A percentile compares a stretch with the other conserved stretches of the same genome.
phyloP scores from a whole-genome alignment of 2,888 invertebrate genomes.

The Yponomeuta malinellus region DNA sequence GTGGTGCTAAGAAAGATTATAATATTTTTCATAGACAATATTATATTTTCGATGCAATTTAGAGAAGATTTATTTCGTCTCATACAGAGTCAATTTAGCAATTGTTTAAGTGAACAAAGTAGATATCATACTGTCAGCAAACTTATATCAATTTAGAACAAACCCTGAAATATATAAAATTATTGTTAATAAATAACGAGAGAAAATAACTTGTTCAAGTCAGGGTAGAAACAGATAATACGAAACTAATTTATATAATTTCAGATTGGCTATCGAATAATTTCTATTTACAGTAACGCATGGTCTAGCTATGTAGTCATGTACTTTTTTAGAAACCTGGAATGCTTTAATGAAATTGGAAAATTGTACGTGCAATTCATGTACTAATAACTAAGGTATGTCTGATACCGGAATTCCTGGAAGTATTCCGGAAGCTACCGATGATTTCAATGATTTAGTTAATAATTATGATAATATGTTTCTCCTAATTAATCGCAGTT shows the following conservation, averaged over 20 bases:
- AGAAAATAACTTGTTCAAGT: conserved; percentile 32
- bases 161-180: conserved; percentile 21
- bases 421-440: too few relatives aligned
- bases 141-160: conserved; percentile 21
- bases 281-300: neutral
- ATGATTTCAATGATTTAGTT: too few relatives aligned
- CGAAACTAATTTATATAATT: conserved; percentile 29
- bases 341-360: neutral
- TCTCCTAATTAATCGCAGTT: too few relatives aligned
- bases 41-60: conserved; percentile 59
- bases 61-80: conserved; percentile 53
- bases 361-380: too few relatives aligned
- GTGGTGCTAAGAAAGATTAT: conserved; percentile 64
- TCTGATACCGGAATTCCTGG: too few relatives aligned
- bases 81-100: conserved; percentile 57
- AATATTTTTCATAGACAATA: conserved; percentile 70
- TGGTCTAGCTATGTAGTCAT: neutral
- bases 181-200: conserved; percentile 28
- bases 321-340: neutral
- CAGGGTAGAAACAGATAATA: conserved; percentile 63
- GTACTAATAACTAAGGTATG: too few relatives aligned
- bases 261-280: conserved; percentile 1
- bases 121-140: conserved; percentile 20
- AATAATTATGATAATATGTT: too few relatives aligned
- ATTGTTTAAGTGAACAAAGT: conserved; percentile 29